Conservation (phyloP, 2,113 vertebrate genomes). For the Corydoras sp. region DNA sequence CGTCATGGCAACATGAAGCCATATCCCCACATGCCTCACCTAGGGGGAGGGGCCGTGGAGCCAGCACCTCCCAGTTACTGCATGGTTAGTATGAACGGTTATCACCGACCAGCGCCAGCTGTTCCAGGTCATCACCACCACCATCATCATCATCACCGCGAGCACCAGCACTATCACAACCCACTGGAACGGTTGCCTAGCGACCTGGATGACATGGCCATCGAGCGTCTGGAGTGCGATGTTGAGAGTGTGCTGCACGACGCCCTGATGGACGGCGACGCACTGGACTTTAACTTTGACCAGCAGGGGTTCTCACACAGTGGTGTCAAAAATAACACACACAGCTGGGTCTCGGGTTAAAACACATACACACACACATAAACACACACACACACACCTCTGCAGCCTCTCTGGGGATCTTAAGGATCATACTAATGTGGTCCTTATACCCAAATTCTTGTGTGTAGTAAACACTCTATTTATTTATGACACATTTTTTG, state of each 20-base stretch:
- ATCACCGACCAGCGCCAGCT: conserved; percentile 67
- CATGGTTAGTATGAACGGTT: conserved; percentile 73
- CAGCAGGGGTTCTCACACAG: conserved; percentile 29
- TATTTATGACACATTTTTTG: too few relatives aligned
- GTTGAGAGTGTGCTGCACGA: conserved; percentile 95
- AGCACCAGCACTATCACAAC: conserved; percentile 40
- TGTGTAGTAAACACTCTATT: too few relatives aligned
- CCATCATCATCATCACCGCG: conserved; percentile 44
- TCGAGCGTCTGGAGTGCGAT: conserved; percentile 94
- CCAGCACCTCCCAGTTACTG: conserved; percentile 56
- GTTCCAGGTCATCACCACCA: conserved; percentile 47
- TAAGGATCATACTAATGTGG: background rate
- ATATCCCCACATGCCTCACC: conserved; percentile 75
- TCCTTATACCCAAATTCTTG: too few relatives aligned
- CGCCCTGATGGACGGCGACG: conserved; percentile 93
- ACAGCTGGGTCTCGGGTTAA: background rate
- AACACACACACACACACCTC: conserved; percentile 3
- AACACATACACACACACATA: conserved; percentile 5
- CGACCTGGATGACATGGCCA: conserved; percentile 92
- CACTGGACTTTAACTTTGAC: conserved; percentile 63
- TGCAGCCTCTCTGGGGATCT: background rate
- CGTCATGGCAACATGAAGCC: conserved; percentile 74
- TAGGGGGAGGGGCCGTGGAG: conserved; percentile 45
- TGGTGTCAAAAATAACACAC: background rate
- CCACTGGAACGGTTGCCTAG: conserved; percentile 92